A percentile compares a stretch with the other conserved stretches of the same genome.
Evolutionary conservation across 2,797 vertebrate species (phyloP).

Genomic region (Gymnoscopelus microlampas): DNA sequence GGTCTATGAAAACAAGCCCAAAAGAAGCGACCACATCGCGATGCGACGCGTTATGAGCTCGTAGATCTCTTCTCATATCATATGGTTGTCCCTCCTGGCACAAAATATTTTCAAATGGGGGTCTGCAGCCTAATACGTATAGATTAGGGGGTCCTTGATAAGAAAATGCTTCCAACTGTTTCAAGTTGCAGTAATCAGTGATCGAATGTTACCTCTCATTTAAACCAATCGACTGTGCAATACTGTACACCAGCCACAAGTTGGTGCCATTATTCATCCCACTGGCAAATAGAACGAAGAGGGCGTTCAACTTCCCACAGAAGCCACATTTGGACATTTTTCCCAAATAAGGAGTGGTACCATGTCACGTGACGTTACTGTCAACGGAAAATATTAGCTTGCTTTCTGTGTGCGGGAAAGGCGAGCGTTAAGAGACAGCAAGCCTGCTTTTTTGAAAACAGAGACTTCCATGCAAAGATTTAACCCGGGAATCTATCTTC

Average conservation of each 20-base stretch:
- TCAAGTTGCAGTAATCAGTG: too few species aligned
- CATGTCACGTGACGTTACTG: constrained; percentile 38
- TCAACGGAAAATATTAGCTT: constrained; percentile 64
- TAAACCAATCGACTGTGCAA: not conserved
- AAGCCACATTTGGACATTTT: constrained; percentile 55
- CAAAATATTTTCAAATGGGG: too few species aligned
- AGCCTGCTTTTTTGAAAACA: constrained; percentile 18
- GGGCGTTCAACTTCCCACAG: not conserved
- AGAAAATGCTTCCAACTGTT: too few species aligned
- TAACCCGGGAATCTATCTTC: not conserved
- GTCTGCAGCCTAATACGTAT: too few species aligned
- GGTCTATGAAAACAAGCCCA: too few species aligned
- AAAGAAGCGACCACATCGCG: too few species aligned
- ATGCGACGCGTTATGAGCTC: too few species aligned
- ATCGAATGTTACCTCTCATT: too few species aligned
- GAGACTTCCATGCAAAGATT: not conserved
- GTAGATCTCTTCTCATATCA: too few species aligned
- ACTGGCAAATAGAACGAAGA: too few species aligned
- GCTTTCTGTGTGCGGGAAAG: constrained; percentile 66
- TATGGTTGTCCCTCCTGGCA: too few species aligned
- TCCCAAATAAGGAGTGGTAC: constrained; percentile 40
- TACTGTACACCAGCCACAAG: constrained; percentile 26
- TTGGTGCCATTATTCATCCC: constrained; percentile 17
- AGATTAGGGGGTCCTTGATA: too few species aligned
- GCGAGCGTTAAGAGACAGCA: constrained; percentile 49